Percentiles rank a stretch among this genome's conserved stretches.
Evolutionary conservation across 1,140 invertebrate genomes (phyloP).

Genomic region (Luehdorfia chinensis): DNA sequence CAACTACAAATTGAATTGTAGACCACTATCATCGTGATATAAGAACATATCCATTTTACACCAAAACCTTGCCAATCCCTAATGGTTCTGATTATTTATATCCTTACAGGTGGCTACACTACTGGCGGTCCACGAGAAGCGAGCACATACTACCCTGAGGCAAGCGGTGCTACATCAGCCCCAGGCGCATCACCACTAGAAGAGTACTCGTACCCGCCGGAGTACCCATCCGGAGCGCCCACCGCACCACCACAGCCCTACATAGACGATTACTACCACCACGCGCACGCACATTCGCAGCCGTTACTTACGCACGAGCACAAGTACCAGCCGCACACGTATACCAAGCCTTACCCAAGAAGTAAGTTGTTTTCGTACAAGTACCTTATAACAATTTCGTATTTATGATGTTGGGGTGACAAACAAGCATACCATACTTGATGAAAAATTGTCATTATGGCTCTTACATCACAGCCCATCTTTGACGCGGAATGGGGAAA

Average conservation of each 20-base stretch:
- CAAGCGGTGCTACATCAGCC: constrained; percentile 42
- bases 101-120: constrained; percentile 69
- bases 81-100: too few species aligned
- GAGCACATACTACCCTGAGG: constrained; percentile 64
- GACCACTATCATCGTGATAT: too few species aligned
- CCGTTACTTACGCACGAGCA: constrained; percentile 80
- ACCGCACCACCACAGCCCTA: constrained; percentile 58
- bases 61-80: too few species aligned
- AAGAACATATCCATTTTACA: too few species aligned
- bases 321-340: constrained; percentile 82
- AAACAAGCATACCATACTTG: too few species aligned
- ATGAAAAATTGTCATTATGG: too few species aligned
- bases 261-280: constrained; percentile 68
- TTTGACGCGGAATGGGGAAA: too few species aligned
- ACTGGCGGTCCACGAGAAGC: constrained; percentile 66
- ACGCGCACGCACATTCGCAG: constrained; percentile 80
- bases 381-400: too few species aligned
- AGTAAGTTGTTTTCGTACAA: constrained; percentile 66
- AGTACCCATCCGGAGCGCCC: constrained; percentile 52
- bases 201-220: constrained; percentile 69
- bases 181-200: constrained; percentile 57
- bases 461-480: too few species aligned
- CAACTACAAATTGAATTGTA: too few species aligned
- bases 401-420: too few species aligned
- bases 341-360: constrained; percentile 83